Conservation (phyloP, 2,113 vertebrate species). For the Xiphorhynchus elegans region DNA sequence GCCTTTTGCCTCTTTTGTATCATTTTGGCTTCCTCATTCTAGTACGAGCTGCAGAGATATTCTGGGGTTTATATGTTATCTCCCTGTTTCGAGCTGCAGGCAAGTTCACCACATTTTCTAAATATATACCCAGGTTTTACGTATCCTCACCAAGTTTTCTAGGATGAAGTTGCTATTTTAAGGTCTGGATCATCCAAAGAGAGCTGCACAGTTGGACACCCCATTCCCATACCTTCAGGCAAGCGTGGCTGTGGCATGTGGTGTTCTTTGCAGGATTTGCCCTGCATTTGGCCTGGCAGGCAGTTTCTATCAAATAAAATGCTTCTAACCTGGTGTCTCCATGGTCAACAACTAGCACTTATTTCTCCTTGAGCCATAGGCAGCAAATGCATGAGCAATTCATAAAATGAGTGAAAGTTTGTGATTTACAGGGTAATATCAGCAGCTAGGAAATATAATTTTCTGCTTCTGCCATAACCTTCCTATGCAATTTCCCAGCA, state of each 20-base stretch:
- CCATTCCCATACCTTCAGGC: background rate
- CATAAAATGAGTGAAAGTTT: background rate
- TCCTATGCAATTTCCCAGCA: background rate
- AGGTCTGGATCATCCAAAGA: background rate
- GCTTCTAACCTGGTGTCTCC: background rate
- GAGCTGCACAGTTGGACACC: background rate
- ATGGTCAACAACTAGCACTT: background rate
- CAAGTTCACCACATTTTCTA: conserved; percentile 9
- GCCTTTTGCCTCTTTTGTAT: background rate
- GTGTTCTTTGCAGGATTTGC: background rate
- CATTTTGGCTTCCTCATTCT: background rate
- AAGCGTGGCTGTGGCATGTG: background rate
- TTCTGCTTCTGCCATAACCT: background rate
- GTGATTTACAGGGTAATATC: background rate
- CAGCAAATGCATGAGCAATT: background rate
- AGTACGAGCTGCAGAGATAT: background rate
- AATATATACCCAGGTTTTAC: conserved; percentile 17
- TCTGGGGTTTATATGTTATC: background rate
- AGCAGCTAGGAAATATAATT: background rate
- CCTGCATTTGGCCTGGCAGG: background rate
- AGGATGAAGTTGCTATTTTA: conserved; percentile 22
- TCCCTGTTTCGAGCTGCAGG: background rate
- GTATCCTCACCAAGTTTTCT: conserved; percentile 14
- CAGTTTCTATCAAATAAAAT: background rate
- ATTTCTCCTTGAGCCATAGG: background rate